Base-by-base conservation (phyloP, 2,113 vertebrate genomes). In the Chaetodon trifascialis region DNA sequence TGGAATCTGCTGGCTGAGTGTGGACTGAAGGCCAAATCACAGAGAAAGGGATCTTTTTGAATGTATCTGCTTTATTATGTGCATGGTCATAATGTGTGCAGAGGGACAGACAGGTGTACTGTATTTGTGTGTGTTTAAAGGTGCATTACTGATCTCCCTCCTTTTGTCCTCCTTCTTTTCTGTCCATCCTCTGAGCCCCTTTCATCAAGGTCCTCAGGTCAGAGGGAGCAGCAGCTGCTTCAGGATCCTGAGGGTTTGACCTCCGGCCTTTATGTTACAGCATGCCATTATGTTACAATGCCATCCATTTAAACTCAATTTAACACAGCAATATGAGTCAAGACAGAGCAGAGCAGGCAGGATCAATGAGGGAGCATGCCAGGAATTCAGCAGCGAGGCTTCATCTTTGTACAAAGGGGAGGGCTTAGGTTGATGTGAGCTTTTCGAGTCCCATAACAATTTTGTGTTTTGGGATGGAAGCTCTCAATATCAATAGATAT, bases 221-320 rank as follows among this genome's bases (percentile, higher is more conserved):
- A 71, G 34, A 85, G 73, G 68, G 69, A 77, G 80, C 68, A 59
- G 84, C 89, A 88, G 86, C 89, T 89, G 84, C 82, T 76, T 7
- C 19, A 76, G 77, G 86, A 84, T 87, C 68, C 83, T 49, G 77
- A 78, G 69, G 84, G 79, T 89, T 90, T 84, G 80, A 89, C 86
- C 89, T 83, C 59, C 78, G 76, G 73, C 79, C 80, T 76, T 64
- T 23, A 38, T 70, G 65, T 74, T 83, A 58, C 55, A 54, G 55
- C 83, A 30, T 30, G 30, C 30, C 30, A 30, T 30, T 30, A 30
- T 30, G 30, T 30, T 30, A 25, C 52, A n/a, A 21, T 59, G 72
- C 63, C 64, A 5, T 79, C 78, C 55, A 65, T 89, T 89, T 82
- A 82, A 34, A 68, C 71, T 88, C 85, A 79, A 87, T 91, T 90